phyloP scores from a whole-genome alignment of 2,113 vertebrate genomes.

The Smithornis capensis region DNA sequence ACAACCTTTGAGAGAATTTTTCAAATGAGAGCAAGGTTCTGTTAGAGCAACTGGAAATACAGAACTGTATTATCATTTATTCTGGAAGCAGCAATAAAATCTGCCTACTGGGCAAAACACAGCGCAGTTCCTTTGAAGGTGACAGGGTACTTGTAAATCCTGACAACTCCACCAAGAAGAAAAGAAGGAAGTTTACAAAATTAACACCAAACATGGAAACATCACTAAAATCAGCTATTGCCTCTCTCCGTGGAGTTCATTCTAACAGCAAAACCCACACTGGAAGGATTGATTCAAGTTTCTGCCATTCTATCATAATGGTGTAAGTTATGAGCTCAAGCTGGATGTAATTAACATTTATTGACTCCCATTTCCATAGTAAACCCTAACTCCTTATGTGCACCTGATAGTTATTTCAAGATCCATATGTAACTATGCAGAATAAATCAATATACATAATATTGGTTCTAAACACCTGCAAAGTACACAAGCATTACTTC shows the following conservation, averaged over 20 bases:
- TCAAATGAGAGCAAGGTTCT: not conserved
- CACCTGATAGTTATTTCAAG: slow-evolving; percentile 33
- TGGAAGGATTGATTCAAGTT: not conserved
- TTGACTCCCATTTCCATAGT: slow-evolving; percentile 20
- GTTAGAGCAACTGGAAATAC: not conserved
- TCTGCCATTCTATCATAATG: slow-evolving; percentile 6
- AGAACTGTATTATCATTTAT: not conserved
- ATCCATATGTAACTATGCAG: not conserved
- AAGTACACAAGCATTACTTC: not conserved
- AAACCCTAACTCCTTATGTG: not conserved
- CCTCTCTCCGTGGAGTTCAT: not conserved
- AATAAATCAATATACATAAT: slow-evolving; percentile 3
- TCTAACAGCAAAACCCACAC: not conserved
- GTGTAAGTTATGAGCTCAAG: slow-evolving; percentile 8
- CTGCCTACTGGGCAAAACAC: slow-evolving; percentile 18
- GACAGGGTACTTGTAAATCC: not conserved
- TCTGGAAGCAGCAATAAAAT: slow-evolving; percentile 43
- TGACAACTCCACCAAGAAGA: not conserved
- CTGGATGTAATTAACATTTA: slow-evolving; percentile 52
- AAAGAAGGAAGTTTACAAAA: not conserved
- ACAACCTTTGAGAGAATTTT: not conserved
- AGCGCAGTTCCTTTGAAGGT: not conserved
- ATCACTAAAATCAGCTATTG: not conserved
- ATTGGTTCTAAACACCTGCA: not conserved
- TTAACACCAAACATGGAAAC: not conserved